These are phyloP conservation scores for Chrysomallon squamiferum DNA, from an alignment of 1,140 invertebrate genomes.

Conservation along the genomic window DNA sequence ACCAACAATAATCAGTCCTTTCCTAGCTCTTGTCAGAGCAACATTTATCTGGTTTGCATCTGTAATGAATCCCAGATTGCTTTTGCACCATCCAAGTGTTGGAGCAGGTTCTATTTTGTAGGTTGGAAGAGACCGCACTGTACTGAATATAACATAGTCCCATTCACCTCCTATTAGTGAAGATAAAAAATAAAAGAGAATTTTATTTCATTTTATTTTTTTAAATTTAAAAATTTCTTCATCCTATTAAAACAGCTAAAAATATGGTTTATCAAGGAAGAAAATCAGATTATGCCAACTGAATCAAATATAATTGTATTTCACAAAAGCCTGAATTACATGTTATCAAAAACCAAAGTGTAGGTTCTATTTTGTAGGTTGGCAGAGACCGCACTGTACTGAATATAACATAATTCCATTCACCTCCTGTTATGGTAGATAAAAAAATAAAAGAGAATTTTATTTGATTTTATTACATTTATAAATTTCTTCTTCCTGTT, in stretches of 20 bases:
- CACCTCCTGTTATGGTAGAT: slow-evolving; percentile 30
- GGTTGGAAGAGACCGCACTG: slow-evolving; percentile 40
- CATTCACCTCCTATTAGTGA: slow-evolving; percentile 41
- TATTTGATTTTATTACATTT: no score
- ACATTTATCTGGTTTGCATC: slow-evolving; percentile 55
- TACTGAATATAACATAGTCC: slow-evolving; percentile 52
- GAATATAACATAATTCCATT: slow-evolving; percentile 54
- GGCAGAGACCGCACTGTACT: slow-evolving; percentile 44
- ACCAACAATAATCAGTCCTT: slow-evolving; percentile 56
- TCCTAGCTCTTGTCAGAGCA: slow-evolving; percentile 49
- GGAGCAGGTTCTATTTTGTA: slow-evolving; percentile 45
- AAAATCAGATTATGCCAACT: no score
- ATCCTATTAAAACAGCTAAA: no score
- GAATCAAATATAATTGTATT: no score
- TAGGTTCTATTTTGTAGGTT: slow-evolving; percentile 44
- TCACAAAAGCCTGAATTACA: no score
- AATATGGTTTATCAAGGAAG: neutral
- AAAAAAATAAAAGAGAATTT: neutral
- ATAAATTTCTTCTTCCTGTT: no score
- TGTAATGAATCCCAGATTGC: slow-evolving; percentile 53
- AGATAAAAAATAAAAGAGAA: neutral
- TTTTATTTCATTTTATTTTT: no score
- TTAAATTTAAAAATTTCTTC: no score
- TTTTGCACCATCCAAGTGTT: slow-evolving; percentile 44
- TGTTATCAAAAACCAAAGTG: no score